Base-by-base conservation (phyloP, 2,113 vertebrate genomes). In the Pomatorhinus ruficollis region DNA sequence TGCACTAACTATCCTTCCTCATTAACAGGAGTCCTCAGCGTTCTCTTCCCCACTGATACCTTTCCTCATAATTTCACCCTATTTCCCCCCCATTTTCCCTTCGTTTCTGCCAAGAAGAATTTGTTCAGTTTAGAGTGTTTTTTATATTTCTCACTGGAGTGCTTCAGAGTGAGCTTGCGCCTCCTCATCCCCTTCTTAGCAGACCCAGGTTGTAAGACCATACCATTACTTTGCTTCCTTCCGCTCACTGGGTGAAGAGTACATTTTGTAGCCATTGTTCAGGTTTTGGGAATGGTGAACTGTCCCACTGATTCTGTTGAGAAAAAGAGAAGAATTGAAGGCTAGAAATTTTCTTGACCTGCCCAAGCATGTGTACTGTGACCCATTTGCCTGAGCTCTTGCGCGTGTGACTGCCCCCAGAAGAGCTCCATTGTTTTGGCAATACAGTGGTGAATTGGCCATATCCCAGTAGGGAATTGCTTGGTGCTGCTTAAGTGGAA, bases 401-500 rank as follows among this genome's bases (percentile, higher is more conserved):
- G 31, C 40, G 19, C 0, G 0, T 57, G 25, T 50, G 47, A 30
- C 39, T 57, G 24, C 23, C 17, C 31, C 5, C 21, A 2, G 1
- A 68, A 87, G 39, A 75, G 30, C 54, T 57, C 5, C 0, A 13
- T 24, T 56, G 24, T 45, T 89, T 47, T 63, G 50, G 23, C 37
- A 91, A 23, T 60, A 30, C 27, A 53, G 17, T 23, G 24, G 59
- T 71, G 33, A 66, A 75, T 19, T 61, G 12, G 9, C n/a, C 16
- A 6, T 35, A 39, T 60, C n/a, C 28, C 14, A 74, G 23, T 13
- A 70, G 35, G 50, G 42, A 53, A 57, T 71, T 47, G 31, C 16
- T 50, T 71, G 53, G 19, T 86, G 63, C 28, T 69, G 10, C 24
- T 39, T 45, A 45, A 74, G 23, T 65, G 64, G 39, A 74, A 83